Conservation (phyloP, 2,797 vertebrate genomes). For the Ispidina picta region DNA sequence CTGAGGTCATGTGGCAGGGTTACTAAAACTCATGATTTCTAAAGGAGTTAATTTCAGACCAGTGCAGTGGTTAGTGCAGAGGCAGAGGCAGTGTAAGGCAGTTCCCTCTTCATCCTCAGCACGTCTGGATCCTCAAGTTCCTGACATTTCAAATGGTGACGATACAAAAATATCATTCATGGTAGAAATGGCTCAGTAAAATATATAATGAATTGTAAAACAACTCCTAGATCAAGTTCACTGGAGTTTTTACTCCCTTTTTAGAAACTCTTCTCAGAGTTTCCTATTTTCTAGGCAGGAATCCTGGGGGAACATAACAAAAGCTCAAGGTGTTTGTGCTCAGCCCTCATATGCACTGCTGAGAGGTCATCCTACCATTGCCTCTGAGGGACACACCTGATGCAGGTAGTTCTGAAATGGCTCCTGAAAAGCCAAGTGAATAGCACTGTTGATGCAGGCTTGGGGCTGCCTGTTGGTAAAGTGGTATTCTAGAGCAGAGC, state of each 20-base stretch:
- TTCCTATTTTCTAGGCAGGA: not conserved
- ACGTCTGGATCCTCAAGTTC: not conserved
- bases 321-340: conserved; percentile 1
- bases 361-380: not conserved
- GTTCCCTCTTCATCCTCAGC: not conserved
- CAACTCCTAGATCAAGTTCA: not conserved
- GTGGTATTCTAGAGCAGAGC: not conserved
- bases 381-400: not conserved
- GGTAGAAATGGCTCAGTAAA: not conserved
- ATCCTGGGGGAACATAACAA: not conserved
- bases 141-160: not conserved
- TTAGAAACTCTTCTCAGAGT: not conserved
- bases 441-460: not conserved
- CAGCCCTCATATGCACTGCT: not conserved
- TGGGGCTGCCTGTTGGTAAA: not conserved
- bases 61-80: not conserved
- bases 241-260: not conserved
- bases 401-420: not conserved
- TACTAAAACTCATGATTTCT: not conserved
- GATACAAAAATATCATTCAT: not conserved
- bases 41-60: not conserved
- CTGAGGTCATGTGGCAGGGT: not conserved
- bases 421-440: not conserved
- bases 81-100: not conserved
- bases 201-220: not conserved